Base-by-base conservation (phyloP, 2,888 invertebrate species). In the Eristalinus sepulchralis region DNA sequence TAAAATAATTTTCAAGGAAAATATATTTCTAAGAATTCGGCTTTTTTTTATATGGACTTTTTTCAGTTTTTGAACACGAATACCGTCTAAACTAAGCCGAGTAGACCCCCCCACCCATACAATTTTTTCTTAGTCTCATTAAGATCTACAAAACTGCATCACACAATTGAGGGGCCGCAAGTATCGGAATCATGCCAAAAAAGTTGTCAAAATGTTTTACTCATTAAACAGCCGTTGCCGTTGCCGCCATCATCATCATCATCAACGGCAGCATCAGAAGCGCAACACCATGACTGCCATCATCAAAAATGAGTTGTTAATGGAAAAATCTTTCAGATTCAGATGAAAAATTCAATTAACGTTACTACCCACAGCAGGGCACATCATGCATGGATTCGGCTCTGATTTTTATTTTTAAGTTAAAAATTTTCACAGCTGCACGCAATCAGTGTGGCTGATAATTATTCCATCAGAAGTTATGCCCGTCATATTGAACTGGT, bases 231-330 rank as follows among this genome's bases (percentile, higher is more conserved):
- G 71, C 67, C 75, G 62, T 47, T 59, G 77, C 53, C 59, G 60
- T 63, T 11, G 33, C n/a, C 47, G 22, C 6, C 36, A 9, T 64
- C 77, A 77, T 70, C 68, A 63, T 70, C 62, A 78, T 78, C 68
- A 63, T n/a, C 63, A 77, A n/a, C 20, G 64, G 53, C 55, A 27
- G 27, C 27, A 27, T 47, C 47, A 47, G 47, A 47, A 17, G 66
- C 53, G 31, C 53, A 67, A 59, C 27, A 39, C 34, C 75, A 47
- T 67, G 60, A n/a, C 70, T 60, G 78, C 70, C 75, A 68, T 86
- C 83, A 83, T 83, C 78, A 86, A 83, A 86, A 79, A 79, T 86
- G 83, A 83, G 75, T 86, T 86, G 86, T 75, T 71, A 86, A 79
- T 83, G 73, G 60, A 68, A 78, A 82, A 77, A 82, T 86, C 82